phyloP scores from a whole-genome alignment of 2,113 vertebrate genomes.

The Alethe diademata region DNA sequence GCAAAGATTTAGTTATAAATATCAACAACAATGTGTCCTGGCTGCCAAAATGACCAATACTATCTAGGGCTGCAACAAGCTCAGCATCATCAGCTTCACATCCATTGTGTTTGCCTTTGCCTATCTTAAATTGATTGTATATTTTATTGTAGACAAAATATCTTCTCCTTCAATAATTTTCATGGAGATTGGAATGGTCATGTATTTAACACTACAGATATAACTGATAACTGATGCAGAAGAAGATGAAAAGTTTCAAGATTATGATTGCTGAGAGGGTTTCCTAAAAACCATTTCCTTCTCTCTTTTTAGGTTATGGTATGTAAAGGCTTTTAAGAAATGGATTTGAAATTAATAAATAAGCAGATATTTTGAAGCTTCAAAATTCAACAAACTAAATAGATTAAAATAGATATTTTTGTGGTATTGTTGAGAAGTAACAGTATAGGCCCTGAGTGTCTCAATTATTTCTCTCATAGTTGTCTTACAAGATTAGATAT shows the following conservation, averaged over 20 bases:
- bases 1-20: not conserved
- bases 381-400: not conserved
- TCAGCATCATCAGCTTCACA: not conserved
- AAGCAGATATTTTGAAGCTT: not conserved
- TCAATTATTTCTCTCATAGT: not conserved
- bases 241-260: not conserved
- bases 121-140: not conserved
- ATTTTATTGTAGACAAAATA: not conserved
- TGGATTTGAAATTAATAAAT: not conserved
- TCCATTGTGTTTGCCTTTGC: not conserved
- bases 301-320: not conserved
- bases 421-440: not conserved
- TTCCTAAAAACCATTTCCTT: not conserved
- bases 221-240: not conserved
- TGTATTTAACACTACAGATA: not conserved
- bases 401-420: not conserved
- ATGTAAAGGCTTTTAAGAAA: not conserved
- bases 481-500: not conserved
- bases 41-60: not conserved
- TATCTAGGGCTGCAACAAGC: not conserved
- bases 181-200: not conserved
- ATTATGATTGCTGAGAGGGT: not conserved
- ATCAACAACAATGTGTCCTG: not conserved
- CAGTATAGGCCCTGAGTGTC: not conserved
- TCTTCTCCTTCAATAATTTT: not conserved